Percentiles rank a stretch among this genome's conserved stretches.
Evolutionary conservation across 2,888 invertebrate genomes (phyloP).

Genomic region (Pristionchus exspectatus): DNA sequence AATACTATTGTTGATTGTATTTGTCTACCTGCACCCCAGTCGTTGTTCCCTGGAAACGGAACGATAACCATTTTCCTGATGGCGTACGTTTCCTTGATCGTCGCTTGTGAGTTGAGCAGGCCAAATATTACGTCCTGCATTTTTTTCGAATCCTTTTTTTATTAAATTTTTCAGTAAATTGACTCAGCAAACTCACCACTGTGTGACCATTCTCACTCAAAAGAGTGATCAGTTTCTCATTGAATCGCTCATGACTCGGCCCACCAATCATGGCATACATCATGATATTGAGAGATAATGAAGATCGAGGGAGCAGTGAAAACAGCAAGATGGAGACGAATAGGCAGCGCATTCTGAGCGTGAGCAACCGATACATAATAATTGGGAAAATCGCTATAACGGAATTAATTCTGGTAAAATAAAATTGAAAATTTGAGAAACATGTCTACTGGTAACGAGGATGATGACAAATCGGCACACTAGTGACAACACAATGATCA

Average conservation of each 20-base stretch:
- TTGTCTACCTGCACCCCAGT: background rate
- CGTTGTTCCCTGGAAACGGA: background rate
- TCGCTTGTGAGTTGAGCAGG: background rate
- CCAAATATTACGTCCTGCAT: background rate
- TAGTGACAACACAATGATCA: too few relatives aligned
- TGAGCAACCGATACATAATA: too few relatives aligned
- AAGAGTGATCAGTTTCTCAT: background rate
- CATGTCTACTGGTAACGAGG: too few relatives aligned
- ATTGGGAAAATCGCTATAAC: too few relatives aligned
- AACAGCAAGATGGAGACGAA: background rate
- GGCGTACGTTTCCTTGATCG: background rate
- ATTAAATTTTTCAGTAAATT: too few relatives aligned
- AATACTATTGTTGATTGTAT: background rate
- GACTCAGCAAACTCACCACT: background rate
- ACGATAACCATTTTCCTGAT: background rate
- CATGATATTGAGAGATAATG: background rate
- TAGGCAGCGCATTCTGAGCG: background rate
- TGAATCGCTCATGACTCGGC: conserved; percentile 34
- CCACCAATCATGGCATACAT: background rate
- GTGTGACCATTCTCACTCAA: background rate
- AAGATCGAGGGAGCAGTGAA: background rate
- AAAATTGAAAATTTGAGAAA: too few relatives aligned
- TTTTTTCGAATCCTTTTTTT: too few relatives aligned
- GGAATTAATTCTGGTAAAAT: too few relatives aligned
- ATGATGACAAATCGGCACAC: too few relatives aligned